Evolutionary conservation across 1,140 invertebrate species (phyloP).

Genomic region (Telenomus remus): DNA sequence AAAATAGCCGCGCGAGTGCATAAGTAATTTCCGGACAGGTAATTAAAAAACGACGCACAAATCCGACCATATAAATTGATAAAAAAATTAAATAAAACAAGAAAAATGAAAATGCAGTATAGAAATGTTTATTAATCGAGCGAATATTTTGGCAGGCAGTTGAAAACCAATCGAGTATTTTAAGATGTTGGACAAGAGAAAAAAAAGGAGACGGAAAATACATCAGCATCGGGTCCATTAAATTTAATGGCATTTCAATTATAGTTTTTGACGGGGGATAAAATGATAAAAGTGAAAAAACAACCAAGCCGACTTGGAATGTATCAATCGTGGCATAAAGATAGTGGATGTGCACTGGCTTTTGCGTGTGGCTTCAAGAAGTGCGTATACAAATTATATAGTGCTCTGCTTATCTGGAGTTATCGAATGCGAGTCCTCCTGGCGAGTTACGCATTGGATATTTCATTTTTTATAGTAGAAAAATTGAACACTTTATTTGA

Average conservation of each 20-base stretch:
- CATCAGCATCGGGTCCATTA: conserved; percentile 25
- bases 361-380: conserved; percentile 9
- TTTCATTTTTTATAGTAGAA: no score
- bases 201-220: not conserved
- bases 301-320: conserved; percentile 6
- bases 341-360: conserved; percentile 15
- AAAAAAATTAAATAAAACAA: not conserved
- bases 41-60: conserved; percentile 7
- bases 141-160: not conserved
- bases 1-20: conserved; percentile 10
- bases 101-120: not conserved
- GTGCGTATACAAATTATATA: conserved; percentile 15
- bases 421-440: conserved; percentile 16
- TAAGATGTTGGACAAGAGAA: not conserved
- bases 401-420: conserved; percentile 27
- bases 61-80: no score
- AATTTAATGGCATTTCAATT: conserved; percentile 39
- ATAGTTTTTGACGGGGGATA: conserved; percentile 22
- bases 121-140: no score
- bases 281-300: conserved; percentile 30
- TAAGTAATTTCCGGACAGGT: conserved; percentile 12
- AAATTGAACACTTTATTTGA: no score
- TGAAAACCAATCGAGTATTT: conserved; percentile 18
- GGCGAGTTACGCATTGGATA: conserved; percentile 1
- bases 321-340: conserved; percentile 36